phyloP scores from a whole-genome alignment of 2,797 vertebrate genomes.

The Allobates femoralis region DNA sequence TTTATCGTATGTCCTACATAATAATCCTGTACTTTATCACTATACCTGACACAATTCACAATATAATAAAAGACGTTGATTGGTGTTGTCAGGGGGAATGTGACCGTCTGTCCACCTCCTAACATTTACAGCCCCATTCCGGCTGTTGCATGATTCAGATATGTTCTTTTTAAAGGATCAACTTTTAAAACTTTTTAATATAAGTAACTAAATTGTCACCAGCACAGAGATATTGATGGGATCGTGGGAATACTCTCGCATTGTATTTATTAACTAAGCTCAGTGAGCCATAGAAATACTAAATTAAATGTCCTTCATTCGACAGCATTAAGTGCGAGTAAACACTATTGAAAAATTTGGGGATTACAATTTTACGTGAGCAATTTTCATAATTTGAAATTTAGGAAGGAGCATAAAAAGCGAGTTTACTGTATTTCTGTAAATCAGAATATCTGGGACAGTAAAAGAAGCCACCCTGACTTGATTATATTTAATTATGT shows the following conservation, averaged over 20 bases:
- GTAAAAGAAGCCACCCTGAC: conserved; percentile 20
- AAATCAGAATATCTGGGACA: neutral
- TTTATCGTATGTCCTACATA: too few species aligned
- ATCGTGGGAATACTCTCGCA: neutral
- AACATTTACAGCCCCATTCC: too few species aligned
- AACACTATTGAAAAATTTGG: neutral
- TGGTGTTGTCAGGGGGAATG: too few species aligned
- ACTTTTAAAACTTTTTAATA: conserved; percentile 1
- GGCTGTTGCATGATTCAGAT: neutral
- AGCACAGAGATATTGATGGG: neutral
- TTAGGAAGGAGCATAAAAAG: neutral
- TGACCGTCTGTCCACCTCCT: too few species aligned
- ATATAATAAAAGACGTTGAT: too few species aligned
- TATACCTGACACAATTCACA: too few species aligned
- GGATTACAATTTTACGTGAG: neutral
- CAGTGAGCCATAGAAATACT: conserved; percentile 20
- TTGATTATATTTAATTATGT: conserved; percentile 36
- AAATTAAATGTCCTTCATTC: conserved; percentile 12
- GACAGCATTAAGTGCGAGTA: neutral
- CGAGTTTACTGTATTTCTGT: neutral
- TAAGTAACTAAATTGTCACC: neutral
- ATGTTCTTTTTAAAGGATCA: neutral
- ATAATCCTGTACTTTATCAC: too few species aligned
- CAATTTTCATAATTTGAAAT: neutral
- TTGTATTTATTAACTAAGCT: neutral